phyloP scores from a whole-genome alignment of 2,888 invertebrate species.

The Heliconius hortense region DNA sequence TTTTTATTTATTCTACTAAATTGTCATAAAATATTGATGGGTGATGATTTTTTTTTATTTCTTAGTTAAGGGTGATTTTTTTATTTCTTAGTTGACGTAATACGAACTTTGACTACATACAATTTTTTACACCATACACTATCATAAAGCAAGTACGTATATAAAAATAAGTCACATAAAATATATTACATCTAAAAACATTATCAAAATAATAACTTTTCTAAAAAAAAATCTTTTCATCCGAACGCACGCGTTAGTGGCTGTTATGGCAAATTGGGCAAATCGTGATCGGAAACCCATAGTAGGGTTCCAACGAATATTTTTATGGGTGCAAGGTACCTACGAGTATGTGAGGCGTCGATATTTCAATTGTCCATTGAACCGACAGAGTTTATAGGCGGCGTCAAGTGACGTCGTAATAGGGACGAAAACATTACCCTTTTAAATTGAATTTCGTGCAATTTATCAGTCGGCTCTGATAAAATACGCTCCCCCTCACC shows the following conservation, averaged over 20 bases:
- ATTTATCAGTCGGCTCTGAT: conserved; percentile 72
- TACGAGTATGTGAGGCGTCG: conserved; percentile 55
- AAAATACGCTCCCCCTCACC: conserved; percentile 58
- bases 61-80: too few relatives aligned
- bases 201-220: conserved; percentile 9
- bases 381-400: conserved; percentile 71
- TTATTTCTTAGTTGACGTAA: too few relatives aligned
- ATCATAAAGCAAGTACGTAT: not conserved
- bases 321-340: conserved; percentile 56
- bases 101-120: too few relatives aligned
- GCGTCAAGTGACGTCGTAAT: conserved; percentile 73
- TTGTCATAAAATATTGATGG: too few relatives aligned
- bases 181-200: not conserved
- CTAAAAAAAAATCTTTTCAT: conserved; percentile 23
- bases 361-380: conserved; percentile 75
- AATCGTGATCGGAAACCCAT: conserved; percentile 40
- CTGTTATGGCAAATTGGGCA: conserved; percentile 28
- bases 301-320: conserved; percentile 53
- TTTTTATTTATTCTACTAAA: too few relatives aligned
- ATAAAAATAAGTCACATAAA: not conserved
- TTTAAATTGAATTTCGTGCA: conserved; percentile 78
- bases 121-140: too few relatives aligned
- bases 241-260: conserved; percentile 15
- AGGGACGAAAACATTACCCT: conserved; percentile 78
- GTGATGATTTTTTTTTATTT: too few relatives aligned